These are phyloP conservation scores for Zaprionus ornatus DNA, from an alignment of 1,140 invertebrate species.

Conservation along the genomic window DNA sequence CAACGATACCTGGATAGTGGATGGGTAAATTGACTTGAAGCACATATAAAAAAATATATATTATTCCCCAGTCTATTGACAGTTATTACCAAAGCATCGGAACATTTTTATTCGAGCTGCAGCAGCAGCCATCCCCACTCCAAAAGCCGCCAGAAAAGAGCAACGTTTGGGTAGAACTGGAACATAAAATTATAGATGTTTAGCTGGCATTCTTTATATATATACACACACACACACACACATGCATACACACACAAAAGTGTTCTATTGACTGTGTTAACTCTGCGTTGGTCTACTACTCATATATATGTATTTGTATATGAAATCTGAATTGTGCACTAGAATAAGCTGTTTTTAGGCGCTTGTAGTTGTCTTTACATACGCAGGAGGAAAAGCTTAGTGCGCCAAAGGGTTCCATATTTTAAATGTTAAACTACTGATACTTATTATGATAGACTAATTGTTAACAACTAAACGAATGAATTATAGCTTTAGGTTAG, in stretches of 20 bases:
- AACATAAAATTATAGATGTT: conserved; percentile 77
- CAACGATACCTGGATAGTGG: conserved; percentile 93
- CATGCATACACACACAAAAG: conserved; percentile 31
- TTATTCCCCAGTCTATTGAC: conserved; percentile 55
- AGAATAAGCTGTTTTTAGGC: conserved; percentile 33
- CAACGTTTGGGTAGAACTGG: conserved; percentile 75
- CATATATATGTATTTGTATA: conserved; percentile 22
- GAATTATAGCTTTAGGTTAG: conserved; percentile 34
- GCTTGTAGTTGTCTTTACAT: conserved; percentile 38
- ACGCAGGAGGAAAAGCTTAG: conserved; percentile 8
- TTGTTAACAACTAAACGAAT: conserved; percentile 39
- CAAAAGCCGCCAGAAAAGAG: conserved; percentile 77
- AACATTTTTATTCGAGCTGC: conserved; percentile 85
- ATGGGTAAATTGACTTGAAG: conserved; percentile 58
- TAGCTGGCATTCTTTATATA: conserved; percentile 35
- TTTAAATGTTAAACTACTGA: conserved; percentile 50
- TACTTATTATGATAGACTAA: conserved; percentile 25
- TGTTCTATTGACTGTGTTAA: conserved; percentile 79
- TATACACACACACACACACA: conserved; percentile 1
- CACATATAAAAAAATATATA: neutral
- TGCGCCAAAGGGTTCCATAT: conserved; percentile 32
- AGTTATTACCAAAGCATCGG: conserved; percentile 87
- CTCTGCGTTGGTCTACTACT: conserved; percentile 66
- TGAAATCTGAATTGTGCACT: conserved; percentile 36
- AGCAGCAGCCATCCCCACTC: conserved; percentile 63